Evolutionary conservation across 2,113 vertebrate species (phyloP).

Genomic region (Ginglymostoma cirratum): DNA sequence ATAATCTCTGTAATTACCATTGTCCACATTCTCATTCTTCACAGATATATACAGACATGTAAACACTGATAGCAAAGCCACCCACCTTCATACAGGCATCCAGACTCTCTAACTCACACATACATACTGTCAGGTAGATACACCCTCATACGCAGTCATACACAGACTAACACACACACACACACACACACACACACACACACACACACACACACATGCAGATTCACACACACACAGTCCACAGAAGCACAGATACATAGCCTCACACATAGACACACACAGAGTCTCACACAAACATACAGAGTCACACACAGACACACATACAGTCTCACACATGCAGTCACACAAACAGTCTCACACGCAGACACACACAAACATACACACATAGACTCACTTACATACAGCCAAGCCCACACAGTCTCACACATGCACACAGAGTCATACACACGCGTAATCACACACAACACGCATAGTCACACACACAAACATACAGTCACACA

Average conservation of each 20-base stretch:
- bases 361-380: too few species aligned
- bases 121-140: background rate
- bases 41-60: background rate
- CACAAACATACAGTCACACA: background rate
- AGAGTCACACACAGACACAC: too few species aligned
- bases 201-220: background rate
- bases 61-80: too few species aligned
- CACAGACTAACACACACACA: background rate
- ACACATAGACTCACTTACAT: too few species aligned
- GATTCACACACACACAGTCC: background rate
- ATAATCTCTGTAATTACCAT: background rate
- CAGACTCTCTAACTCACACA: background rate
- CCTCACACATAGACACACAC: too few species aligned
- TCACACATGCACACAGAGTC: too few species aligned
- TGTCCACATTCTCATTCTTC: background rate
- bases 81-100: background rate
- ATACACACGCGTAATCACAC: too few species aligned
- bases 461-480: background rate
- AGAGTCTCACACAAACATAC: too few species aligned
- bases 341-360: too few species aligned
- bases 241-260: too few species aligned
- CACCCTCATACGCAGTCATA: background rate
- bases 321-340: too few species aligned
- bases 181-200: background rate
- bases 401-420: too few species aligned